Percentiles rank a stretch among this genome's conserved stretches.
Evolutionary conservation across 2,797 vertebrate genomes (phyloP).

Genomic region (Oreortyx pictus): DNA sequence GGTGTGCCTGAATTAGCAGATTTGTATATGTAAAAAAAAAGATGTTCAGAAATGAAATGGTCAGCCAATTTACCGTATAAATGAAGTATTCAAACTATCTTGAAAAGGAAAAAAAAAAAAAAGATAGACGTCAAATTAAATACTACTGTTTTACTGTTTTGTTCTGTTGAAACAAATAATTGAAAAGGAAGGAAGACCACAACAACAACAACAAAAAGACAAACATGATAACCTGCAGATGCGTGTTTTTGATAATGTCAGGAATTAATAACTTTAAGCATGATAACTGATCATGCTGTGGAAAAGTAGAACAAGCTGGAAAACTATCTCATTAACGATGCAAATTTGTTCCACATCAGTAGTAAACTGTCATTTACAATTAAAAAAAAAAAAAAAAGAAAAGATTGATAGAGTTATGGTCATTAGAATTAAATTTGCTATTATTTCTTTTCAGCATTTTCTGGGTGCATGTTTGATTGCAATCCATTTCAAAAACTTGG

Average conservation of each 20-base stretch:
- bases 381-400: not conserved
- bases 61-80: not conserved
- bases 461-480: conserved; percentile 44
- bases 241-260: conserved; percentile 85
- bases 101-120: not conserved
- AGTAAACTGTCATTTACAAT: conserved; percentile 68
- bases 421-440: conserved; percentile 53
- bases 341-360: conserved; percentile 75
- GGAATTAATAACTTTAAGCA: conserved; percentile 87
- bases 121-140: not conserved
- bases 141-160: not conserved
- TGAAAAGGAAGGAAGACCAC: conserved; percentile 77
- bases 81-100: not conserved
- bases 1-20: not conserved
- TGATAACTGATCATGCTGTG: conserved; percentile 84
- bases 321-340: conserved; percentile 81
- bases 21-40: not conserved
- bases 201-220: not conserved
- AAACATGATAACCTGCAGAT: conserved; percentile 66
- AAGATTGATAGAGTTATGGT: conserved; percentile 52
- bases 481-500: conserved; percentile 47
- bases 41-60: not conserved
- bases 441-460: conserved; percentile 58
- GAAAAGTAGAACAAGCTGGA: conserved; percentile 80
- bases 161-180: conserved; percentile 81